Conservation (phyloP, 1,140 invertebrate genomes). For the Diabrotica undecimpunctata region DNA sequence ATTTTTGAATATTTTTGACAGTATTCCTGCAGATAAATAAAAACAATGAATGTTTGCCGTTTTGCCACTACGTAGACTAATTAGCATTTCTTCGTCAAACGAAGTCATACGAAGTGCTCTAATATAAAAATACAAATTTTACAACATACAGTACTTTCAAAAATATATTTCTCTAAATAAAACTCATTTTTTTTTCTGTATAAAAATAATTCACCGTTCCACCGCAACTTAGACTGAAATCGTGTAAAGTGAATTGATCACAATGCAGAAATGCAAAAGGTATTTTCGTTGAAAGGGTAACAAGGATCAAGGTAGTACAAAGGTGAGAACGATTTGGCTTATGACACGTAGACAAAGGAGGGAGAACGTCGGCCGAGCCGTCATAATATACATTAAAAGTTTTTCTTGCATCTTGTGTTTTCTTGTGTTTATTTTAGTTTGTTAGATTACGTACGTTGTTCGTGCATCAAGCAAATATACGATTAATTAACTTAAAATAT, state of each 20-base stretch:
- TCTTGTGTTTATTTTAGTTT: background rate
- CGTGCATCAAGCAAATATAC: conserved; percentile 19
- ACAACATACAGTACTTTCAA: background rate
- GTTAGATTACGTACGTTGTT: background rate
- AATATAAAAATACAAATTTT: background rate
- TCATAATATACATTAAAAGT: conserved; percentile 36
- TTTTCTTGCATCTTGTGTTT: conserved; percentile 11
- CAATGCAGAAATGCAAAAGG: conserved; percentile 46
- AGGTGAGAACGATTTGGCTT: conserved; percentile 44
- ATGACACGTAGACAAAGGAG: conserved; percentile 63
- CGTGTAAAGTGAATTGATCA: conserved; percentile 40
- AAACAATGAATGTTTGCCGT: too few relatives aligned
- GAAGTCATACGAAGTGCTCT: background rate
- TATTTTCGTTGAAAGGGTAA: conserved; percentile 41
- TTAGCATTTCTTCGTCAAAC: too few relatives aligned
- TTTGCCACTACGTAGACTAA: too few relatives aligned
- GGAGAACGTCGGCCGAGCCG: conserved; percentile 51
- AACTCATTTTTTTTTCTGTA: background rate
- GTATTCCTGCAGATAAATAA: too few relatives aligned
- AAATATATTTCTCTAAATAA: background rate
- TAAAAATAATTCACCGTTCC: conserved; percentile 16
- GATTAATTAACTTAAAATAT: background rate
- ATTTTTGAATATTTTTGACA: too few relatives aligned
- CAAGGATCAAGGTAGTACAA: conserved; percentile 47
- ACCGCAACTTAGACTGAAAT: conserved; percentile 6